Percentiles rank a stretch among this genome's conserved stretches.
These are phyloP conservation scores for Chymomyza fuscimana DNA, from an alignment of 2,888 invertebrate genomes.

Conservation along the genomic window DNA sequence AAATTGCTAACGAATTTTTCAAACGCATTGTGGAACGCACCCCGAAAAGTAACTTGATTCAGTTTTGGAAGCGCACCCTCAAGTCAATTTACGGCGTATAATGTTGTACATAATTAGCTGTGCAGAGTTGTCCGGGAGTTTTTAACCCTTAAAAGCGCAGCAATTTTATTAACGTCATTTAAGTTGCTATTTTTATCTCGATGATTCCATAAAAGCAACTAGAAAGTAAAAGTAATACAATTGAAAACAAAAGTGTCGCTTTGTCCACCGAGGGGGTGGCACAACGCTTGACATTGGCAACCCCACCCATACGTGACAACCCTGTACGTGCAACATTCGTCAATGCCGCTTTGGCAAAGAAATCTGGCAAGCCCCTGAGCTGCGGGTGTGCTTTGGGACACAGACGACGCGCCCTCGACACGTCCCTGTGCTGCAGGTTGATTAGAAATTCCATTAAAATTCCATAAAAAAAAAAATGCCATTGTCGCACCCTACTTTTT, in stretches of 20 bases:
- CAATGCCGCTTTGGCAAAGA: conserved; percentile 22
- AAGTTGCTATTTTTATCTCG: conserved; percentile 43
- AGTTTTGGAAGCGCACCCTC: conserved; percentile 41
- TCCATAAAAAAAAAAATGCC: conserved; percentile 52
- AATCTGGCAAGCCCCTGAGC: conserved; percentile 51
- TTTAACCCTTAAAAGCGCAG: conserved; percentile 55
- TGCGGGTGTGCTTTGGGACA: conserved; percentile 24
- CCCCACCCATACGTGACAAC: conserved; percentile 35
- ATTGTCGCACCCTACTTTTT: conserved; percentile 47
- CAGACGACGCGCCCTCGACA: conserved; percentile 43
- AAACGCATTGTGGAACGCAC: neutral
- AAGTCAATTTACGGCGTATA: conserved; percentile 33
- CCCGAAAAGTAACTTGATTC: conserved; percentile 1
- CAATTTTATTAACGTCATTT: conserved; percentile 48
- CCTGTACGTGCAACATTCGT: conserved; percentile 58
- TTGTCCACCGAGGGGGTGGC: conserved; percentile 11
- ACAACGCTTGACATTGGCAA: conserved; percentile 1
- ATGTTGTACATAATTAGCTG: conserved; percentile 38
- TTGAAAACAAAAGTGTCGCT: conserved; percentile 66
- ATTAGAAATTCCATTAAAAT: conserved; percentile 74
- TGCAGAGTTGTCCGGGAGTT: conserved; percentile 26
- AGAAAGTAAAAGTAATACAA: conserved; percentile 49
- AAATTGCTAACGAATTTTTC: conserved; percentile 52
- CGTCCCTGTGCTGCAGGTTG: conserved; percentile 58
- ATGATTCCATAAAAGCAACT: conserved; percentile 39